Evolutionary conservation across 2,888 invertebrate species (phyloP), one percentile per base, ranked within the genome.

Genomic region (Lasioglossum zephyrum): DNA sequence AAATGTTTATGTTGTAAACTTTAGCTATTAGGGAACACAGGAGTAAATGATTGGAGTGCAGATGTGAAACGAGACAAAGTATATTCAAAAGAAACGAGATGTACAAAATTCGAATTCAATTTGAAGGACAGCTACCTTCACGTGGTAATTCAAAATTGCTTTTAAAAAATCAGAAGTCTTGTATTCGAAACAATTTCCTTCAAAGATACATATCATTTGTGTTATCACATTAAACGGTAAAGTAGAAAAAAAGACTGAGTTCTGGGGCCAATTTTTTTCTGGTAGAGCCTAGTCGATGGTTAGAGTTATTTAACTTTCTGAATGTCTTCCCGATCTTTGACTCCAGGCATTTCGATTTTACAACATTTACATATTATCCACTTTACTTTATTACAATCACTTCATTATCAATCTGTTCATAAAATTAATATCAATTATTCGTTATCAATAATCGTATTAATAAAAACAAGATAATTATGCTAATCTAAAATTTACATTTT

Each of bases 1-100:
- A 80, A 75, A 36, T 69, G 18, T 81, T 80, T 83, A 72, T 73
- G 44, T 44, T 44, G 44, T 44, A 44, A 44, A 44, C 13, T 44
- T 44, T 44, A 44, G 44, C 44, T 44, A 13, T 44, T 44, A 44
- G 44, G 44, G 44, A 44, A 44, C 11, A 13, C 4, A 44, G 13
- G 13, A 11, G 3, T 11, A 4, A 44, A 44, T 11, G 13, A 44
- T 44, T 4, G 44, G 4, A 44, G 44, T 13, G 44, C 13, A 44
- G 13, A 44, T 44, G 44, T 13, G 11, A 44, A 44, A 44, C 44
- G 11, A 44, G 44, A 44, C 13, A 44, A 44, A 44, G 3, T 44
- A 44, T 13, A 44, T 44, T 13, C 4, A 44, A 44, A 44, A 44
- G 0, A 13, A 44, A 44, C 44, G 11, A 44, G 11, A 44, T 44